A percentile compares a stretch with the other conserved stretches of the same genome.
These are phyloP conservation scores for Azemiops feae DNA, from an alignment of 2,113 vertebrate species.

Conservation along the genomic window DNA sequence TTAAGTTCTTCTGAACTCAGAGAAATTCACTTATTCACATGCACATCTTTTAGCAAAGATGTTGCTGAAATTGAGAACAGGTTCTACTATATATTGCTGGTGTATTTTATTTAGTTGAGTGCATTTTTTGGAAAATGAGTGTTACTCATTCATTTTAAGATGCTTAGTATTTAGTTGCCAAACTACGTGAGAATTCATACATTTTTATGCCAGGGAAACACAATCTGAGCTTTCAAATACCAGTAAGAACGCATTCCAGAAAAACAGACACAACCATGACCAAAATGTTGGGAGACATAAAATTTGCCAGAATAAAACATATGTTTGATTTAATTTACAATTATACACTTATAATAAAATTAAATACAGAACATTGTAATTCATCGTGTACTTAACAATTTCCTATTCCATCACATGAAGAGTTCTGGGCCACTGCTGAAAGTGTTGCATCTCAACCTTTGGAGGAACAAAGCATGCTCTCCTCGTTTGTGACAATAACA, in stretches of 20 bases:
- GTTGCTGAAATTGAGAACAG: not conserved
- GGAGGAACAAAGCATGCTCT: not conserved
- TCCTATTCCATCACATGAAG: not conserved
- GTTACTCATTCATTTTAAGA: not conserved
- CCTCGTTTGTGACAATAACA: not conserved
- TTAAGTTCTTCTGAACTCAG: not conserved
- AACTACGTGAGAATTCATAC: not conserved
- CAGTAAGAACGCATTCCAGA: not conserved
- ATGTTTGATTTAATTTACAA: not conserved
- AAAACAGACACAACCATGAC: not conserved
- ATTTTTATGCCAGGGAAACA: not conserved
- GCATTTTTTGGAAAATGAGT: not conserved
- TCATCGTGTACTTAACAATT: not conserved
- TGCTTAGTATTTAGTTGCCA: not conserved
- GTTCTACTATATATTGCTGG: not conserved
- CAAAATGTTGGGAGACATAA: not conserved
- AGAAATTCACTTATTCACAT: not conserved
- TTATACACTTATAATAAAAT: not conserved
- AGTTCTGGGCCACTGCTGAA: not conserved
- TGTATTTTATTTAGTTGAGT: not conserved
- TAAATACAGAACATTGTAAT: not conserved
- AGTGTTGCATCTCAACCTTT: not conserved
- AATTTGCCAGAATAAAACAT: not conserved
- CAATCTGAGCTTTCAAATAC: not conserved
- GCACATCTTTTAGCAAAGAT: not conserved